Conservation (phyloP, 2,797 vertebrate species). For the Poecile montanus region DNA sequence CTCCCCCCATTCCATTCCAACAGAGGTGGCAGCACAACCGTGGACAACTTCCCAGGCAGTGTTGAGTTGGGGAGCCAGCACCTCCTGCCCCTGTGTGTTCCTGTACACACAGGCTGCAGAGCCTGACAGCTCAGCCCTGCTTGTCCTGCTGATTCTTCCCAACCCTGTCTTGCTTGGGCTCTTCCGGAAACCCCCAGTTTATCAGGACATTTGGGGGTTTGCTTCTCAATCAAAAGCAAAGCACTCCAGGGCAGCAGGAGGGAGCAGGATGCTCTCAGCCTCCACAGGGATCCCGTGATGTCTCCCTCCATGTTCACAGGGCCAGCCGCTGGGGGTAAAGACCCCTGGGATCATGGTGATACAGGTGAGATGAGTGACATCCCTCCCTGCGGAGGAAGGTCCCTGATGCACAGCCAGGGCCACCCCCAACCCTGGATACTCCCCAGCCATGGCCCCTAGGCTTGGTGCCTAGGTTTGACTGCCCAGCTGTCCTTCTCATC, state of each 20-base stretch:
- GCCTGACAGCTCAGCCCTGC: not conserved
- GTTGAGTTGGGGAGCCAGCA: not conserved
- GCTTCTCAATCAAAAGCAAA: not conserved
- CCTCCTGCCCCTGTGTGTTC: not conserved
- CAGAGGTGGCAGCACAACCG: not conserved
- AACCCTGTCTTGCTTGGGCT: accelerated
- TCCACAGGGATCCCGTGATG: accelerated
- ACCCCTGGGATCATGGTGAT: accelerated
- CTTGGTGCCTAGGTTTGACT: not conserved
- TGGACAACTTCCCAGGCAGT: not conserved
- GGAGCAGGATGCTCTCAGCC: not conserved
- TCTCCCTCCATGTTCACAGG: accelerated
- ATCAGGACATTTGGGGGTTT: not conserved
- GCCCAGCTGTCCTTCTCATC: not conserved
- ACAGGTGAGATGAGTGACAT: accelerated
- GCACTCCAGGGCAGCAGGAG: accelerated
- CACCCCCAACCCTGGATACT: not conserved
- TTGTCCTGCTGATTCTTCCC: not conserved
- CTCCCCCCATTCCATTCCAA: not conserved
- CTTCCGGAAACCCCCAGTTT: not conserved
- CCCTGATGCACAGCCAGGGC: accelerated
- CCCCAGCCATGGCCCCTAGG: not conserved
- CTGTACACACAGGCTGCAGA: accelerated
- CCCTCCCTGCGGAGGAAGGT: not conserved
- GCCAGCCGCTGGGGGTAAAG: accelerated